Evolutionary conservation across 2,888 invertebrate species (phyloP).

Genomic region (Tuta absoluta): DNA sequence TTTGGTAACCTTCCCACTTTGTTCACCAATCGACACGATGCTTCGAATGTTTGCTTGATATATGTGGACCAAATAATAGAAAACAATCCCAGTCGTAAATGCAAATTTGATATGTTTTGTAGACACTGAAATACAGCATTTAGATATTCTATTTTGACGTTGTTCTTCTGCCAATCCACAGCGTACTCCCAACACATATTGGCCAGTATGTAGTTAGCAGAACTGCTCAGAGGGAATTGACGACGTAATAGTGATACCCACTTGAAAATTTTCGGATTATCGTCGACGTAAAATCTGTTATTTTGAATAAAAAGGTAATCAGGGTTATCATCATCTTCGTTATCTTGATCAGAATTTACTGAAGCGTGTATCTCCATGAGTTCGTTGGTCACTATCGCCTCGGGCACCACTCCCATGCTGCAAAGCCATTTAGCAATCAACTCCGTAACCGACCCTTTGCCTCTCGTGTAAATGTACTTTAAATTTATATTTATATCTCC

Average conservation of each 20-base stretch:
- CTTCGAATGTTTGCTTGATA: constrained; percentile 89
- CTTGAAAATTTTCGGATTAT: constrained; percentile 79
- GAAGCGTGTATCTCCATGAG: constrained; percentile 54
- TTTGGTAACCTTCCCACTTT: constrained; percentile 92
- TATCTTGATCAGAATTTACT: constrained; percentile 38
- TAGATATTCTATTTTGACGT: constrained; percentile 83
- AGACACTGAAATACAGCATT: constrained; percentile 87
- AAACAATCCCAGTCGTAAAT: constrained; percentile 88
- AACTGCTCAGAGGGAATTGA: constrained; percentile 93
- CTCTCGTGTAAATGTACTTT: constrained; percentile 83
- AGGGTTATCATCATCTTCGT: constrained; percentile 52
- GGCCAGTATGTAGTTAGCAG: constrained; percentile 88
- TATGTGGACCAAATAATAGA: constrained; percentile 95
- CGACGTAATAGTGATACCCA: constrained; percentile 84
- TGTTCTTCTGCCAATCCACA: constrained; percentile 91
- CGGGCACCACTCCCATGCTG: constrained; percentile 86
- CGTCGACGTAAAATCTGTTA: constrained; percentile 58
- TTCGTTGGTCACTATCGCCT: constrained; percentile 80
- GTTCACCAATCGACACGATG: constrained; percentile 87
- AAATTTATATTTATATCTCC: constrained; percentile 83
- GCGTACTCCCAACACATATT: constrained; percentile 97
- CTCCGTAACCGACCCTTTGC: constrained; percentile 93
- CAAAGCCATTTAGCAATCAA: constrained; percentile 93
- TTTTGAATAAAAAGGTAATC: constrained; percentile 62
- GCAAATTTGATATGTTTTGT: constrained; percentile 83